phyloP scores from a whole-genome alignment of 2,888 invertebrate genomes.

The Cryptocephalus moraei region DNA sequence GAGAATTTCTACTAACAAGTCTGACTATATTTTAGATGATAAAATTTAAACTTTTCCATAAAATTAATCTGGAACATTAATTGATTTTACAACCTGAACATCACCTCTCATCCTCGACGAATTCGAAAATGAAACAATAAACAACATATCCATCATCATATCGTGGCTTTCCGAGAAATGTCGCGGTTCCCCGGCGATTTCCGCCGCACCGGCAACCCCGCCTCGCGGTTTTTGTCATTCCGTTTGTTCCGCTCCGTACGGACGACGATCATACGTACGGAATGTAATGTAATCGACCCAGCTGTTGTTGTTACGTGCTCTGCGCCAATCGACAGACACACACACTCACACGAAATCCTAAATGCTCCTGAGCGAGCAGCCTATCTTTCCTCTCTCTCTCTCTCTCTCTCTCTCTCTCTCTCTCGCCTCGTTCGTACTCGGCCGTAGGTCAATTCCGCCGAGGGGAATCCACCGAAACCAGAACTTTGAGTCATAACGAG shows the following conservation, averaged over 20 bases:
- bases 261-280: constrained; percentile 15
- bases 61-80: too few species aligned
- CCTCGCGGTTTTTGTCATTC: constrained; percentile 12
- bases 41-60: too few species aligned
- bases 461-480: background rate
- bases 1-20: too few species aligned
- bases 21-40: too few species aligned
- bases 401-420: constrained; percentile 5
- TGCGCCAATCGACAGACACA: constrained; percentile 10
- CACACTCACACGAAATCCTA: too few species aligned
- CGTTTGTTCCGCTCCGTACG: constrained; percentile 18
- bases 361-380: constrained; percentile 2
- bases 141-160: too few species aligned
- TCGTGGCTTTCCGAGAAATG: too few species aligned
- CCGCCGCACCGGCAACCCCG: constrained; percentile 5
- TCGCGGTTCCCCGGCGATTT: too few species aligned
- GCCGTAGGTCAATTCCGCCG: background rate
- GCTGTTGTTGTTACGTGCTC: constrained; percentile 10
- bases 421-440: constrained; percentile 2
- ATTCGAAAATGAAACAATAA: too few species aligned
- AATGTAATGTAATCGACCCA: constrained; percentile 17
- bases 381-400: constrained; percentile 1
- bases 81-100: too few species aligned
- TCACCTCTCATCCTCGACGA: too few species aligned
- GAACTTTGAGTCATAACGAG: too few species aligned